Percentiles rank a stretch among this genome's conserved stretches.
These are phyloP conservation scores for Scaptomyza reducta DNA, from an alignment of 2,888 invertebrate genomes.

Conservation along the genomic window DNA sequence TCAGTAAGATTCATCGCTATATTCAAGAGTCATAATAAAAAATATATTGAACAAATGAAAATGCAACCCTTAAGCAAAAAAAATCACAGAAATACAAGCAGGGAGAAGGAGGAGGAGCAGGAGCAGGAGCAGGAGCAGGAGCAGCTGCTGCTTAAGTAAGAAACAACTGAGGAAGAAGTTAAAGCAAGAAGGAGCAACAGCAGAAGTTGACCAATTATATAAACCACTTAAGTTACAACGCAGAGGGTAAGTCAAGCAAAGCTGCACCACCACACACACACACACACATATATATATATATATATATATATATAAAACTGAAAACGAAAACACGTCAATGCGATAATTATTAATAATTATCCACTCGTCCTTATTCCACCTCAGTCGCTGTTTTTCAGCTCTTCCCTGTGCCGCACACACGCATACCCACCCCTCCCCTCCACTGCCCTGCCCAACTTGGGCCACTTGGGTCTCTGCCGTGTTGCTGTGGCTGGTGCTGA, in stretches of 20 bases:
- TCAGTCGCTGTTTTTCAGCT: conserved; percentile 17
- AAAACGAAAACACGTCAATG: conserved; percentile 80
- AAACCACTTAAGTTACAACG: conserved; percentile 72
- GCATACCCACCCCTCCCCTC: not conserved
- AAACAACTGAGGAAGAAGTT: conserved; percentile 11
- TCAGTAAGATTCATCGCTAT: not conserved
- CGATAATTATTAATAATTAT: conserved; percentile 80
- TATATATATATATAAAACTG: conserved; percentile 53
- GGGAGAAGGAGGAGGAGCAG: conserved; percentile 19
- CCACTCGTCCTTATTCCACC: conserved; percentile 77
- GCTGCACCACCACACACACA: conserved; percentile 27
- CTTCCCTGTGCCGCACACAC: conserved; percentile 3
- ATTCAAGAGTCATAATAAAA: conserved; percentile 3
- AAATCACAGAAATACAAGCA: conserved; percentile 36
- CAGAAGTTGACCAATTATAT: conserved; percentile 76
- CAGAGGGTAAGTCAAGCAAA: conserved; percentile 46
- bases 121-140: conserved; percentile 1
- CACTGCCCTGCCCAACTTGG: conserved; percentile 23
- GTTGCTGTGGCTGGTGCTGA: conserved; percentile 62
- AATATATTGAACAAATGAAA: conserved; percentile 8
- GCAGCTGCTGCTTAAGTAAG: conserved; percentile 39
- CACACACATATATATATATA: conserved; percentile 12
- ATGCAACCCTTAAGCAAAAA: conserved; percentile 37
- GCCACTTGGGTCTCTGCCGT: conserved; percentile 50
- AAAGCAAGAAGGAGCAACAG: conserved; percentile 17